Evolutionary conservation across 2,888 invertebrate species (phyloP).

Genomic region (Listrodromus nycthemerus): DNA sequence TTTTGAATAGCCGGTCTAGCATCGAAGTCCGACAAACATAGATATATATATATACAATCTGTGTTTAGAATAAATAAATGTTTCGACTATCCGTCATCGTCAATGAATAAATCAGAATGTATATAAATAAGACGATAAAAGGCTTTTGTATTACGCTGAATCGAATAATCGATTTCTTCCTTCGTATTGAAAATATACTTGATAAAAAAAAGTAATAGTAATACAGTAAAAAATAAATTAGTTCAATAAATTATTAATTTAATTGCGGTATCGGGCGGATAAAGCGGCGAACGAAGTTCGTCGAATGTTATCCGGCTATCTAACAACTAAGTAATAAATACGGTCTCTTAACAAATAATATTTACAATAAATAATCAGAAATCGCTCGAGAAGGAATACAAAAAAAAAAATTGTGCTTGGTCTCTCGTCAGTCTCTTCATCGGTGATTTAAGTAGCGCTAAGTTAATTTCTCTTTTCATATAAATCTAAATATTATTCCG

Average conservation of each 20-base stretch:
- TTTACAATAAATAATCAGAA: constrained; percentile 7
- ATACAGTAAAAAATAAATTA: constrained; percentile 15
- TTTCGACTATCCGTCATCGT: constrained; percentile 38
- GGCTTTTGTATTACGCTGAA: constrained; percentile 39
- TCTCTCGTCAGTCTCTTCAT: constrained; percentile 22
- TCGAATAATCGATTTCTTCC: constrained; percentile 34
- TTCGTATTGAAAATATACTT: constrained; percentile 14
- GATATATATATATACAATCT: constrained; percentile 29
- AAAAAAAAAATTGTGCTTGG: constrained; percentile 19
- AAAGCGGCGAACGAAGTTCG: neutral
- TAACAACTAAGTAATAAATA: constrained; percentile 41
- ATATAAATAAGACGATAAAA: constrained; percentile 58
- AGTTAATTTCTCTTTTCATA: neutral
- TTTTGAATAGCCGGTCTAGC: constrained; percentile 18
- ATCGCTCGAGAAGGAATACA: constrained; percentile 15
- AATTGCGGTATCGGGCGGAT: neutral
- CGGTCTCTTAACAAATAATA: constrained; percentile 2
- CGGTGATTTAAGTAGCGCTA: neutral
- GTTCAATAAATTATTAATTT: neutral
- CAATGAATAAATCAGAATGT: constrained; percentile 55
- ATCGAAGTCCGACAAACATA: constrained; percentile 9
- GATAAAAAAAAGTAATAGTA: neutral
- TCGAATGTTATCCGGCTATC: neutral
- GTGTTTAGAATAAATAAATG: constrained; percentile 50
- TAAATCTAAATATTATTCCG: neutral